Evolutionary conservation across 2,888 invertebrate genomes (phyloP), one percentile per base, ranked within the genome.

Genomic region (Drosophila kambysellisi): DNA sequence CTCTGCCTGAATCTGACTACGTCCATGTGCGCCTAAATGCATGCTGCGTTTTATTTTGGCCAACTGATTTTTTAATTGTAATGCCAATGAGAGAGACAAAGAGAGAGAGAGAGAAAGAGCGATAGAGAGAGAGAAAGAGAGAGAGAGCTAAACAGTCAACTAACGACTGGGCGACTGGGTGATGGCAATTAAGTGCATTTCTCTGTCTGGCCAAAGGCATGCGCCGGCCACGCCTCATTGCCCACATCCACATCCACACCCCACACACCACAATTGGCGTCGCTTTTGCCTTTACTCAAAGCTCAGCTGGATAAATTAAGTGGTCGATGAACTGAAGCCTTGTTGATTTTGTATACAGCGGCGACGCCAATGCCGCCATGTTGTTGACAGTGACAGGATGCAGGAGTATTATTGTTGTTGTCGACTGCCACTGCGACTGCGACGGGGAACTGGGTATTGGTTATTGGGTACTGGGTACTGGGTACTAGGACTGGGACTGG

Each of bases 261-360:
- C 32, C 29, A 37, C 41, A 63, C 68, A 51, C 76, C 70, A 35
- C 66, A 51, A 56, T 63, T 71, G 48, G 43, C 67, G 43, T 51
- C 48, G 89, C 81, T 85, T 83, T 84, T 88, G 86, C 80, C 79
- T 79, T 86, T 87, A 74, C 88, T 84, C 88, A 88, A 89, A 85
- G 89, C 89, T 89, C 90, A 90, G 85, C 86, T 81, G 91, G 90
- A 90, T 91, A 91, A 91, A 91, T 91, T 91, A 91, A 91, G 91
- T 91, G 91, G 91, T 91, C 91, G 91, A 91, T 91, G 91, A 91
- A 91, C 91, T 91, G 91, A 87, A 91, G 87, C 91, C 87, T 84
- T 90, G 91, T 91, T 91, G 91, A 91, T 89, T 90, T 88, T 88
- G 88, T 88, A 78, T 88, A 88, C 81, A 70, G 77, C 68, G 30